Base-by-base conservation (phyloP, 2,888 invertebrate species). In the Bombylius major region DNA sequence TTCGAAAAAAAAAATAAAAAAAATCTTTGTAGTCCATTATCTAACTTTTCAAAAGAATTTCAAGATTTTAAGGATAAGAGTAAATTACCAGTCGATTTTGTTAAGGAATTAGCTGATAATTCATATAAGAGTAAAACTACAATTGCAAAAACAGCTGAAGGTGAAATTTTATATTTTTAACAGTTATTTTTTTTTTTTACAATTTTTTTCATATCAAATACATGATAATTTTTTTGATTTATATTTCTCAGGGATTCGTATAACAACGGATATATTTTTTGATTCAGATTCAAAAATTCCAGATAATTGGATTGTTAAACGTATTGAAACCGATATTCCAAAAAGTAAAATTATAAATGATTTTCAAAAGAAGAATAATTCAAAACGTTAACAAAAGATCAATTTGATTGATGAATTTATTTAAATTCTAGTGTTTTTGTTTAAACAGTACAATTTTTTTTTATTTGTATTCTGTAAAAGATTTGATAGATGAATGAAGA, bases 301-400 rank as follows among this genome's bases (percentile, higher is more conserved):
- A 31, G 54, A 54, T 6, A 47, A 55, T 34, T 55, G 55, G 55
- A 44, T 47, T 14, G 55, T 49, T 6, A 50, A 50, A 23, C 48
- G 50, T 46, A 50, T 55, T 46, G 55, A 55, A 50, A 55, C 55
- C 12, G 55, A 55, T 50, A 45, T 55, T 47, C 55, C 55, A 45
- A 14, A 55, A 9, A 55, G 55, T 36, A 50, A 46, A 50, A 55
- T 55, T 55, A 36, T 55, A 32, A 46, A 13, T 36, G 55, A 55
- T 7, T 55, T 55, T 50, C 36, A 50, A 47, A 36, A 50, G 13
- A 53, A 53, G 42, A 47, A 53, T n/a, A 51, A 31, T 47, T 51
- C 23, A 23, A 23, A 23, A 23, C 23, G 23, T 23, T 23, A 23
- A 23, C 1, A 23, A 23, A 23, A 23, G 3, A 23, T 23, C 23